Conservation (phyloP, 2,888 invertebrate species). For the Tillus elongatus region DNA sequence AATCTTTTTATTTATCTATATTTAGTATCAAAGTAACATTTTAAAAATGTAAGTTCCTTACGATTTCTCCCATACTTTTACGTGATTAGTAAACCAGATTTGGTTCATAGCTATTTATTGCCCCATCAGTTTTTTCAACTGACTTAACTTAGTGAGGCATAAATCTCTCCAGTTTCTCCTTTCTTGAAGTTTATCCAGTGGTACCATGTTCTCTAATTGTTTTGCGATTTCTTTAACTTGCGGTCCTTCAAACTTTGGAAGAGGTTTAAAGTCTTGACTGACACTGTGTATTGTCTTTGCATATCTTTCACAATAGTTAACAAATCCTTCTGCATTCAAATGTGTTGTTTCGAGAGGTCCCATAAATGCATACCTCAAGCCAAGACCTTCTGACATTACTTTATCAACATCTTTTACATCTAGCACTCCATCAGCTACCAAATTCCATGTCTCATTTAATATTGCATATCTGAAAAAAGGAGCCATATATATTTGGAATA, state of each 20-base stretch:
- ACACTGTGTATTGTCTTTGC: slow-evolving; percentile 51
- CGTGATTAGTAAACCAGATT: no score
- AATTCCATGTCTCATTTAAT: slow-evolving; percentile 83
- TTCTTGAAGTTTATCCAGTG: slow-evolving; percentile 62
- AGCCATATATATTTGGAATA: slow-evolving; percentile 2
- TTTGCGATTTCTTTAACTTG: slow-evolving; percentile 58
- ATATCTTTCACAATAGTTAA: slow-evolving; percentile 54
- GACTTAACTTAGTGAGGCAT: slow-evolving; percentile 68
- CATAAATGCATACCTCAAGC: slow-evolving; percentile 90
- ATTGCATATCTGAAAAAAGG: slow-evolving; percentile 67
- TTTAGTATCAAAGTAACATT: no score
- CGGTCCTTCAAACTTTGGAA: slow-evolving; percentile 63
- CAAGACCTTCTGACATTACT: slow-evolving; percentile 90
- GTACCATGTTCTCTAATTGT: slow-evolving; percentile 64
- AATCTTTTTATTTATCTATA: no score
- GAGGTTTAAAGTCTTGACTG: slow-evolving; percentile 65
- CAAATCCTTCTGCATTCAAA: slow-evolving; percentile 83
- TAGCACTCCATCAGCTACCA: slow-evolving; percentile 77
- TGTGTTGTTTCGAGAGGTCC: slow-evolving; percentile 91
- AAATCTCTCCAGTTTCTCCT: slow-evolving; percentile 76
- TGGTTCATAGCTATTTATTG: no score
- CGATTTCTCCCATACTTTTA: no score
- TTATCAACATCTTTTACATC: slow-evolving; percentile 82
- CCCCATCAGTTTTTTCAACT: slow-evolving; percentile 72
- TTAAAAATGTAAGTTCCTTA: no score